These are phyloP conservation scores for Pherbina coryleti DNA, from an alignment of 2,888 invertebrate genomes.

Conservation along the genomic window DNA sequence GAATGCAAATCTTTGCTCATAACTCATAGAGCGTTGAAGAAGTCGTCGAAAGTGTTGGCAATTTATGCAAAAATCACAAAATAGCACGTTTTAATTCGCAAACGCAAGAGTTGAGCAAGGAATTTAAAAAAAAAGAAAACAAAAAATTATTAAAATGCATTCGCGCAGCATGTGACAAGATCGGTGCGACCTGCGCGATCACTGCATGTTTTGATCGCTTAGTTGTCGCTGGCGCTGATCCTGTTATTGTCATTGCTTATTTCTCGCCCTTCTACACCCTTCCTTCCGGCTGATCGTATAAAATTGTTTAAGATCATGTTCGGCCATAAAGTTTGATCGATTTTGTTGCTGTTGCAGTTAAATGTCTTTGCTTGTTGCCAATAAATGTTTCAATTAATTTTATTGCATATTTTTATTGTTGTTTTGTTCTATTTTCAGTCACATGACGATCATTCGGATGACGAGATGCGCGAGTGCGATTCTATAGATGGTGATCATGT, in stretches of 20 bases:
- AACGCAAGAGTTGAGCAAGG: conserved; percentile 7
- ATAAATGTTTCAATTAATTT: conserved; percentile 57
- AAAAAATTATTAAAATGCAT: conserved; percentile 4
- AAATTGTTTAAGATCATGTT: conserved; percentile 34
- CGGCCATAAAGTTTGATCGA: conserved; percentile 37
- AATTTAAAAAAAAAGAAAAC: background rate
- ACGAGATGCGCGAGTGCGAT: conserved; percentile 69
- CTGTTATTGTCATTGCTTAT: background rate
- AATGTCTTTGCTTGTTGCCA: conserved; percentile 54
- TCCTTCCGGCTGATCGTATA: background rate
- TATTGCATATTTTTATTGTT: conserved; percentile 35
- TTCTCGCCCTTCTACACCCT: background rate
- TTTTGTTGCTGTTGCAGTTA: conserved; percentile 17
- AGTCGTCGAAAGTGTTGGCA: conserved; percentile 41
- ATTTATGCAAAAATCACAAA: conserved; percentile 54
- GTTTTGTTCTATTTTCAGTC: conserved; percentile 59
- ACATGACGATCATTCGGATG: conserved; percentile 69
- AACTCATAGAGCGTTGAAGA: conserved; percentile 35
- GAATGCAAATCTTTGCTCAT: conserved; percentile 31
- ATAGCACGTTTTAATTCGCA: conserved; percentile 47
- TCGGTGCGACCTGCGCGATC: background rate
- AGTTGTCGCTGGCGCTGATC: background rate
- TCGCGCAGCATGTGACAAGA: conserved; percentile 18
- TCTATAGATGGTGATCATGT: conserved; percentile 65
- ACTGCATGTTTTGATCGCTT: background rate